Conservation (phyloP, 2,113 vertebrate species). For the Embiotoca jacksoni region DNA sequence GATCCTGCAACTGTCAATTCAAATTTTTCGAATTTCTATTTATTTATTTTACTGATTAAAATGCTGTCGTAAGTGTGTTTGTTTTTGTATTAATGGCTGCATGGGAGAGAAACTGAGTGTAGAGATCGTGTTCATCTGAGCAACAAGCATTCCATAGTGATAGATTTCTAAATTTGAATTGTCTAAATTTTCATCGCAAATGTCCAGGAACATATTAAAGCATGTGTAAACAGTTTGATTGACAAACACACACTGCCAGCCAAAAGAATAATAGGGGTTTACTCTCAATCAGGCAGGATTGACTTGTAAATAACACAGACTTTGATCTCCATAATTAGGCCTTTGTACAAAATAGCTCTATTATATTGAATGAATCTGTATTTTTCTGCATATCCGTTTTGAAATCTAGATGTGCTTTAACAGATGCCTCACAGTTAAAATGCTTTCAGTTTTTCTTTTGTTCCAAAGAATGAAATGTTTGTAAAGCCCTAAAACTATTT, state of each 20-base stretch:
- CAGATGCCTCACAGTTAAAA: too few species aligned
- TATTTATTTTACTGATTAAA: slow-evolving; percentile 22
- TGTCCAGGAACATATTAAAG: background rate
- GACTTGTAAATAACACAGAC: too few species aligned
- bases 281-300: background rate
- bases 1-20: background rate
- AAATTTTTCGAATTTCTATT: background rate
- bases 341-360: too few species aligned
- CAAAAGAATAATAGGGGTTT: background rate
- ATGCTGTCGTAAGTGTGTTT: slow-evolving; percentile 1
- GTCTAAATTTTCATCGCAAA: background rate
- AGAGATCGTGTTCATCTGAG: background rate
- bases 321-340: too few species aligned
- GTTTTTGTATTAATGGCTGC: slow-evolving; percentile 10
- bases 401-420: too few species aligned
- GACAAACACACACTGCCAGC: slow-evolving; percentile 27
- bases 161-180: background rate
- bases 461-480: too few species aligned
- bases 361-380: too few species aligned
- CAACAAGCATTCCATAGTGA: background rate
- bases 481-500: too few species aligned
- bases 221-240: background rate
- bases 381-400: too few species aligned
- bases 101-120: background rate
- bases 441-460: too few species aligned